Base-by-base conservation (phyloP, 2,888 invertebrate genomes). In the Plemyria rubiginata region DNA sequence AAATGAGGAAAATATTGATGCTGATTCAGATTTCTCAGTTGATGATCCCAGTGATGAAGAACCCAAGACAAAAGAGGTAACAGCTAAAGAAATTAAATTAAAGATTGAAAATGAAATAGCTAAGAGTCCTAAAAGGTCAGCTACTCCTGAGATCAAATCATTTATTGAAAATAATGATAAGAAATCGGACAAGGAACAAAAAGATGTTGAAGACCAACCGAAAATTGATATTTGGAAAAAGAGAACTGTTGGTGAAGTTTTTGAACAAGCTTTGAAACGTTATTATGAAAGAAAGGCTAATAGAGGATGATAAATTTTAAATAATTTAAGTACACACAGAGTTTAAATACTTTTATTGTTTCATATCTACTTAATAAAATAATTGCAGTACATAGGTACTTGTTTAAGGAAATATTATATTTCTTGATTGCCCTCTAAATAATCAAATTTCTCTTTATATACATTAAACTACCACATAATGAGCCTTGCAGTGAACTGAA, bases 151-250 rank as follows among this genome's bases (percentile, higher is more conserved):
- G 66, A 56, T 74, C 77, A 65, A 72, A 67, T 51, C 55, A n/a
- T 60, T 65, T 46, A 59, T 46, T 40, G 65, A 67, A 66, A 72
- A 53, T 63, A 65, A 61, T 57, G 60, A 57, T 32, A 64, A 66
- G 45, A 58, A 46, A 53, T 40, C 50, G 60, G 68, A 78, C 22
- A 72, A 77, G 16, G 70, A 1, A 32, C 53, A 72, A 53, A 51
- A 65, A 52, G 70, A 76, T 43, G 70, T 68, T 50, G 68, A 70
- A 46, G 73, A 70, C 41, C 88, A 90, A 77, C 89, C 92, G 9
- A 96, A 95, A 89, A 87, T 94, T 65, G 94, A 95, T 78, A 95
- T 97, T 76, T 97, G 97, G 97, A 95, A 95, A 76, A 98, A 98
- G 79, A 93, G 97, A 73, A 98, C 97, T 32, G 95, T 97, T 13